These are phyloP conservation scores for Heterohyrax brucei DNA, from an alignment of 2,797 vertebrate species.

Conservation along the genomic window DNA sequence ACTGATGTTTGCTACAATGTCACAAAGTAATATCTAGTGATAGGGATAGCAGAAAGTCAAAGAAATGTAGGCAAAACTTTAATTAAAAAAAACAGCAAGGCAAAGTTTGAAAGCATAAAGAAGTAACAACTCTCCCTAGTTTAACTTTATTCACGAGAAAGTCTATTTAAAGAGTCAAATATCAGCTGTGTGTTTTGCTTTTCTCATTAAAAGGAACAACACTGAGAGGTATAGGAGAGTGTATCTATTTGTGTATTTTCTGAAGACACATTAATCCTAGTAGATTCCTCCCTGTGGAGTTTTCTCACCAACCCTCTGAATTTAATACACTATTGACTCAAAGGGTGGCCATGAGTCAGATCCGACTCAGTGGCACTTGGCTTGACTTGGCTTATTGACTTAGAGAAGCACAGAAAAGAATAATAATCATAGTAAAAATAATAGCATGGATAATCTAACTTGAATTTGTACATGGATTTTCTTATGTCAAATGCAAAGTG, in stretches of 20 bases:
- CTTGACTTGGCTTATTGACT: neutral
- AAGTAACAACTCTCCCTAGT: neutral
- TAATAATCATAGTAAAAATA: constrained; percentile 67
- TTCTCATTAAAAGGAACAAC: neutral
- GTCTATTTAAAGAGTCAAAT: neutral
- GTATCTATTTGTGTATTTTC: neutral
- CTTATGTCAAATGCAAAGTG: constrained; percentile 48
- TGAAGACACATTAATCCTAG: neutral
- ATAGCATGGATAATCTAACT: constrained; percentile 51
- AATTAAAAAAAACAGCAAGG: neutral
- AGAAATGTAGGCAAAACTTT: neutral
- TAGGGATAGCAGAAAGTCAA: neutral
- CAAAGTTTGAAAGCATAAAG: constrained; percentile 8
- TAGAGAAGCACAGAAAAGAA: constrained; percentile 64
- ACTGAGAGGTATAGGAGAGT: neutral
- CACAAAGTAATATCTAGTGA: constrained; percentile 7
- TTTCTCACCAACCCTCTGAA: constrained; percentile 50
- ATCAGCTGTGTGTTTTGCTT: neutral
- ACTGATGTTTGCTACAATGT: neutral
- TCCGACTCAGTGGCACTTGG: no score
- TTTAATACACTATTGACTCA: constrained; percentile 65
- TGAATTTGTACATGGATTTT: constrained; percentile 58
- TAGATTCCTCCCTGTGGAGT: neutral
- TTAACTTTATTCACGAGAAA: constrained; percentile 36
- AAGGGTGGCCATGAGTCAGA: neutral